Percentiles rank a stretch among this genome's conserved stretches.
Evolutionary conservation across 2,797 vertebrate genomes (phyloP).

Genomic region (Cryptoprocta ferox): DNA sequence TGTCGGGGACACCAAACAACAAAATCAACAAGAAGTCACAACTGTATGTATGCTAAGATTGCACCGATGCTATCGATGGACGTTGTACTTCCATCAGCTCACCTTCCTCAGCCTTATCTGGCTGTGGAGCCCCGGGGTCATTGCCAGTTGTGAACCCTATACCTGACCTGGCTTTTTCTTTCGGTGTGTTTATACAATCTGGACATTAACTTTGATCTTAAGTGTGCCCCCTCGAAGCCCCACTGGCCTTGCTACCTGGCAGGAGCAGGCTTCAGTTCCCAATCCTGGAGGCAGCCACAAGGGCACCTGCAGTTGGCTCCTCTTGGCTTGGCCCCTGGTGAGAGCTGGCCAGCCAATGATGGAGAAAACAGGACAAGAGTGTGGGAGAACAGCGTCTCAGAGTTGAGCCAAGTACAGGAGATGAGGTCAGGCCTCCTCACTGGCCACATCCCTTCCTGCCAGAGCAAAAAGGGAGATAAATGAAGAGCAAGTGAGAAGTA

Average conservation of each 20-base stretch:
- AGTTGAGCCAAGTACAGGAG: constrained; percentile 7
- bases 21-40: not conserved
- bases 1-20: not conserved
- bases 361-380: constrained; percentile 15
- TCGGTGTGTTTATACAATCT: not conserved
- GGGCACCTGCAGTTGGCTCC: constrained; percentile 35
- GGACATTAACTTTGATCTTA: not conserved
- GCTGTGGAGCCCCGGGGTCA: not conserved
- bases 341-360: constrained; percentile 16
- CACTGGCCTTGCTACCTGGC: not conserved
- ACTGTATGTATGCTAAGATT: not conserved
- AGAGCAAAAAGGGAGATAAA: not conserved
- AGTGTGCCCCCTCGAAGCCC: not conserved
- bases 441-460: constrained; percentile 60
- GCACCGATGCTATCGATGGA: not conserved
- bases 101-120: not conserved
- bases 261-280: not conserved
- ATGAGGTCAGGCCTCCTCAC: constrained; percentile 49
- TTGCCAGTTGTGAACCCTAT: not conserved
- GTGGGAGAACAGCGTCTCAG: not conserved
- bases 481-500: not conserved
- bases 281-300: not conserved
- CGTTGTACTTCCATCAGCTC: not conserved
- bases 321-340: not conserved
- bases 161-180: not conserved